Conservation (phyloP, 2,797 vertebrate species). For the Acanthis flammea region DNA sequence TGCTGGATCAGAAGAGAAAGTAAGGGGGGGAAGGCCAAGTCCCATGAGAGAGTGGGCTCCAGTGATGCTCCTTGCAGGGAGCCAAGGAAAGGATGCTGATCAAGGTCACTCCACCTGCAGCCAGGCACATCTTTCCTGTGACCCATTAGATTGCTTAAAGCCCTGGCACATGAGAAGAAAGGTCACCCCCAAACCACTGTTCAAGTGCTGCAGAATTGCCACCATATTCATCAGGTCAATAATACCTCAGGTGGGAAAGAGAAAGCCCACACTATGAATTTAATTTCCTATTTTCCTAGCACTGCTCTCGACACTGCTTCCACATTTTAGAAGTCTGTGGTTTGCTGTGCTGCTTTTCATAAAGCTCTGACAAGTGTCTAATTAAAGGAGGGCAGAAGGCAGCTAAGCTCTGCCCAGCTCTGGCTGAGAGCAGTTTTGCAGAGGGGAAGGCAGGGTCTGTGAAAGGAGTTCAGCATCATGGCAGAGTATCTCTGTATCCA, state of each 20-base stretch:
- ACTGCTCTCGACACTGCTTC: neutral
- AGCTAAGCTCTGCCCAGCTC: neutral
- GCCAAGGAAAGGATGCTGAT: neutral
- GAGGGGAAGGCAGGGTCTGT: neutral
- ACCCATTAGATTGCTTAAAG: neutral
- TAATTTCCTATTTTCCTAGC: neutral
- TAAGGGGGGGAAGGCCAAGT: neutral
- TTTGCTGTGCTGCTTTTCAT: neutral
- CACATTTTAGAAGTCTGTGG: neutral
- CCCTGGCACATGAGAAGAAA: neutral
- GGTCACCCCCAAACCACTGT: neutral
- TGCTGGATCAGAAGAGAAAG: slow-evolving; percentile 2
- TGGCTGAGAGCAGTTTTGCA: neutral
- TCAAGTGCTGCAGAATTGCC: neutral
- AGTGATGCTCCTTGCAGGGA: neutral
- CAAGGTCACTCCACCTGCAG: neutral
- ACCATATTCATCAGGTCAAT: neutral
- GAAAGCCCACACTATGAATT: neutral
- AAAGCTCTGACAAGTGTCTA: neutral
- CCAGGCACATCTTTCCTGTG: neutral
- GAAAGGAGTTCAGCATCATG: neutral
- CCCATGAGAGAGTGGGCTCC: neutral
- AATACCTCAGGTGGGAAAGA: neutral
- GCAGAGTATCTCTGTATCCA: neutral
- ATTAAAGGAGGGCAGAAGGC: neutral